Percentiles rank a stretch among this genome's conserved stretches.
Evolutionary conservation across 2,113 vertebrate genomes (phyloP).

Genomic region (Erinaceus europaeus): DNA sequence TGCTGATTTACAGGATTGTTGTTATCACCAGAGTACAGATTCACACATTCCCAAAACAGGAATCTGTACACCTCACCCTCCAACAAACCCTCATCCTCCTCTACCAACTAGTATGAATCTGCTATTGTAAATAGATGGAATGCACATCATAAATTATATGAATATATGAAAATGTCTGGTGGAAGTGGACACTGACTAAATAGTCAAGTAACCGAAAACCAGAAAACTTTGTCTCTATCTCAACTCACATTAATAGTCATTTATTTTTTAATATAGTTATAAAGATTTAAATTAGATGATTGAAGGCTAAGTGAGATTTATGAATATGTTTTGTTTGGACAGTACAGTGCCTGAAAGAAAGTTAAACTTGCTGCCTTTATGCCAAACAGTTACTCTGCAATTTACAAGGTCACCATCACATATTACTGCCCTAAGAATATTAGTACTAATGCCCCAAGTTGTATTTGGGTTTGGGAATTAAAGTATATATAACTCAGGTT

Average conservation of each 20-base stretch:
- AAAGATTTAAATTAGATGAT: neutral
- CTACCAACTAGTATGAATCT: too few relatives aligned
- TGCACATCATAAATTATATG: neutral
- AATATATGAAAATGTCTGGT: neutral
- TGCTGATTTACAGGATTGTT: too few relatives aligned
- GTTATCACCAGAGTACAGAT: too few relatives aligned
- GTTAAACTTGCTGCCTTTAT: neutral
- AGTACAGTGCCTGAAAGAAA: neutral
- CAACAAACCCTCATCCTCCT: too few relatives aligned
- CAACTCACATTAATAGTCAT: neutral
- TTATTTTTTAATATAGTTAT: conserved; percentile 4
- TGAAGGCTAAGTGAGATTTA: neutral
- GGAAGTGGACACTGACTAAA: neutral
- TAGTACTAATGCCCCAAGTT: neutral
- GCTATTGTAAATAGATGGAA: neutral
- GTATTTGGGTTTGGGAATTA: neutral
- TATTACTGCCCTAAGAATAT: neutral
- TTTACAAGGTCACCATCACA: neutral
- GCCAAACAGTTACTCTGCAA: too few relatives aligned
- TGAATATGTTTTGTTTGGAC: neutral
- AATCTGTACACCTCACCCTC: too few relatives aligned
- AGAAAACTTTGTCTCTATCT: neutral
- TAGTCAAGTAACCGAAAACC: neutral
- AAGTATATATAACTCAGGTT: neutral
- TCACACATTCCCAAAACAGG: too few relatives aligned